Conservation (phyloP, 2,888 invertebrate genomes). For the Strigamia transsilvanica region DNA sequence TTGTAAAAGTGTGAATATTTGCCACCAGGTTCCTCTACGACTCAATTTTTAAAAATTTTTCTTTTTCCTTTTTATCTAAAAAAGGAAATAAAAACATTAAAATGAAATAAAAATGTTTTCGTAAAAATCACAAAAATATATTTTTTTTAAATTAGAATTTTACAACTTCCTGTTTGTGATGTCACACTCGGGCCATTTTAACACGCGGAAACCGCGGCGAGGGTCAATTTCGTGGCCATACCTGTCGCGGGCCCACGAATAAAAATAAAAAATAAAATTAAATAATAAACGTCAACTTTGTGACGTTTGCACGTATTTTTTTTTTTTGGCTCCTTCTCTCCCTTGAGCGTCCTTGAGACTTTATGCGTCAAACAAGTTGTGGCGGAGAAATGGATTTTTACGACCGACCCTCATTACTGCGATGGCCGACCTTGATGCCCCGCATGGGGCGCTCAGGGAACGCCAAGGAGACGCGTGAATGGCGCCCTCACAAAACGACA, state of each 20-base stretch:
- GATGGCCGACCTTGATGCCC: conserved; percentile 49
- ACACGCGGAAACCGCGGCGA: neutral
- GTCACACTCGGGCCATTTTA: neutral
- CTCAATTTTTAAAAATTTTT: neutral
- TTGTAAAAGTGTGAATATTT: conserved; percentile 17
- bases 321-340: conserved; percentile 31
- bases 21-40: conserved; percentile 9
- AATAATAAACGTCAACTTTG: conserved; percentile 24
- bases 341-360: conserved; percentile 46
- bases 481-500: conserved; percentile 40
- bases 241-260: neutral
- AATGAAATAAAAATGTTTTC: neutral
- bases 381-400: conserved; percentile 49
- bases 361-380: conserved; percentile 43
- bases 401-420: conserved; percentile 45
- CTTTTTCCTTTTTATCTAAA: neutral
- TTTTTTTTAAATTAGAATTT: neutral
- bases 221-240: conserved; percentile 11
- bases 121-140: too few species aligned
- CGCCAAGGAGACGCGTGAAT: conserved; percentile 48
- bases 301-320: conserved; percentile 1
- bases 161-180: conserved; percentile 11
- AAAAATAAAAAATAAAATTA: neutral
- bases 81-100: neutral
- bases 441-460: conserved; percentile 42